These are phyloP conservation scores for Pemphredon lugubris DNA, from an alignment of 2,888 invertebrate species.

Conservation along the genomic window DNA sequence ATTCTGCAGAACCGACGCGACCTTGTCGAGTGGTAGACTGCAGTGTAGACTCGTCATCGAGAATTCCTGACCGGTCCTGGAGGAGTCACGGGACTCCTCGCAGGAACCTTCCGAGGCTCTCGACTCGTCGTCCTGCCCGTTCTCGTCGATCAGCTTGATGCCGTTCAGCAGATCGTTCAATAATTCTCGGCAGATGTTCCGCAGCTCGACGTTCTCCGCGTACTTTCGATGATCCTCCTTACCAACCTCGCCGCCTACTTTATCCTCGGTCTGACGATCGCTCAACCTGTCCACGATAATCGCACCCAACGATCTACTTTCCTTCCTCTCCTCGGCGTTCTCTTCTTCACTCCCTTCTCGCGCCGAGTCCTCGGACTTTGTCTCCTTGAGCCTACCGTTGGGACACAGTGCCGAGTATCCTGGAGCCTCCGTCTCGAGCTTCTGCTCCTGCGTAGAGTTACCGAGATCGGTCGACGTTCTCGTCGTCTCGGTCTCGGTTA, in stretches of 20 bases:
- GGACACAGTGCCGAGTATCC: too few relatives aligned
- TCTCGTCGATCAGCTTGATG: conserved; percentile 66
- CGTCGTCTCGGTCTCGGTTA: background rate
- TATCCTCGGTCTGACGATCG: conserved; percentile 59
- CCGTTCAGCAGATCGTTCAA: conserved; percentile 72
- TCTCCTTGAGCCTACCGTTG: conserved; percentile 25
- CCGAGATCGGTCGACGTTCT: background rate
- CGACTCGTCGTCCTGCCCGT: conserved; percentile 19
- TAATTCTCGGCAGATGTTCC: conserved; percentile 71
- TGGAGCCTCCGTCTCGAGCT: too few relatives aligned
- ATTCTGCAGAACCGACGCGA: conserved; percentile 74
- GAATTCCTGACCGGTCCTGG: conserved; percentile 25
- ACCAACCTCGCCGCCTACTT: conserved; percentile 5
- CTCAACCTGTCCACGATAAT: conserved; percentile 72
- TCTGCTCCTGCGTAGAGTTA: too few relatives aligned
- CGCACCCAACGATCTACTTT: conserved; percentile 62
- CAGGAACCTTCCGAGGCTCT: conserved; percentile 8
- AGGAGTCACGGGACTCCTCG: conserved; percentile 36
- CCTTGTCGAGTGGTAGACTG: conserved; percentile 77
- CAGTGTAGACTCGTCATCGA: conserved; percentile 73
- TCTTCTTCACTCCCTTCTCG: conserved; percentile 9
- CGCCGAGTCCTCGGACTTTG: conserved; percentile 1
- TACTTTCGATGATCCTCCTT: conserved; percentile 32
- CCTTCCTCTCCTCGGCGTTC: conserved; percentile 34
- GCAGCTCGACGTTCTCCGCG: conserved; percentile 60